Base-by-base conservation (phyloP, 2,797 vertebrate genomes). In the Protonibea diacanthus region DNA sequence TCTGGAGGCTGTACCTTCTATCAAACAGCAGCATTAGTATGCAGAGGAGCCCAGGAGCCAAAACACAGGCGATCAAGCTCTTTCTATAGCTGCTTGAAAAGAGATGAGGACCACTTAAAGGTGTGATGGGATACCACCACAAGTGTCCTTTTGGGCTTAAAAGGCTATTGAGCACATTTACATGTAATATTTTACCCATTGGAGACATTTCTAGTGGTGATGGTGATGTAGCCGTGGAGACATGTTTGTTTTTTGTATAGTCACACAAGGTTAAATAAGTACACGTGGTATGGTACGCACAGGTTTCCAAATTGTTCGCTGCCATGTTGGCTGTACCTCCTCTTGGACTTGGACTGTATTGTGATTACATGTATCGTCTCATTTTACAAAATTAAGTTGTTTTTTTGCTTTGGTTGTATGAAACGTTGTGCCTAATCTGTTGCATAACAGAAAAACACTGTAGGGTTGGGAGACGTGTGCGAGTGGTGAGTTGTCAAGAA, bases 11-110 rank as follows among this genome's bases (percentile, higher is more conserved):
- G 62, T 48, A 40, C 2, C 4, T 83, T 80, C 71, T 45, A 61
- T 87, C 80, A 73, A 72, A 74, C 71, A 0, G 47, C 63, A 49
- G 15, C 78, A 88, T 91, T 84, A 68, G 77, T 80, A 88, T 86
- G 82, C 88, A 81, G 81, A 74, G 73, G 69, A 79, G 79, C 21
- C 49, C 64, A 42, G 65, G 49, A 82, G 62, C 76, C 79, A 72
- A 80, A 81, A 84, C 87, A 75, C 72, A 74, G 70, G 65, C 52
- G 14, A 77, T 74, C 60, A 53, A 61, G 61, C 71, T 1, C 44
- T 75, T 55, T 81, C 70, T 78, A 15, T 61, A 52, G 74, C 63
- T 27, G 59, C 75, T 57, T 66, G 57, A 76, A 71, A 83, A 64
- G 76, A 64, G 60, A 82, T 49, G 59, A 82, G 72, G 56, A 47